Evolutionary conservation across 2,113 vertebrate species (phyloP).

Genomic region (Nanorana parkeri): DNA sequence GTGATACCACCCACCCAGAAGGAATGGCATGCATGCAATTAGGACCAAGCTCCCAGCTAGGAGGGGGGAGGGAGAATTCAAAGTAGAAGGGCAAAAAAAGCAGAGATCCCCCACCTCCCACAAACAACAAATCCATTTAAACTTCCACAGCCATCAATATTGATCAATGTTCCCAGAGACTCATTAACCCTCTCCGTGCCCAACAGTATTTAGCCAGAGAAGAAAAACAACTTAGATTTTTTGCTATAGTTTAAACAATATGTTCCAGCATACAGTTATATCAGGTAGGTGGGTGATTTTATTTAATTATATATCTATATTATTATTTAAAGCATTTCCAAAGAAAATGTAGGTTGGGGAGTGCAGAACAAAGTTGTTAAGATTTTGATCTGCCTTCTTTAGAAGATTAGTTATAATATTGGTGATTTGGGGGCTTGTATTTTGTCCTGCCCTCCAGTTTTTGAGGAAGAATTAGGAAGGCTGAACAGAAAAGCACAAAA

Average conservation of each 20-base stretch:
- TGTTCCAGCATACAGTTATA: neutral
- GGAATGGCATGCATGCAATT: slow-evolving; percentile 89
- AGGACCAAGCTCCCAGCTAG: slow-evolving; percentile 78
- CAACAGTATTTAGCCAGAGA: neutral
- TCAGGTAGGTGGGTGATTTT: neutral
- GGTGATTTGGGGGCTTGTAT: neutral
- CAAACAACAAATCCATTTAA: slow-evolving; percentile 79
- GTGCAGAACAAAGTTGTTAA: too few relatives aligned
- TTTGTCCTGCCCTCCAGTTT: neutral
- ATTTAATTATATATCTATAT: neutral
- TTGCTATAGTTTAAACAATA: neutral
- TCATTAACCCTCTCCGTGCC: slow-evolving; percentile 63
- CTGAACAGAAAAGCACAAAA: neutral
- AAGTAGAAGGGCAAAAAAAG: slow-evolving; percentile 67
- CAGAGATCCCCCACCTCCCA: slow-evolving; percentile 69
- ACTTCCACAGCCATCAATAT: slow-evolving; percentile 84
- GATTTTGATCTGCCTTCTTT: too few relatives aligned
- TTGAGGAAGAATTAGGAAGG: neutral
- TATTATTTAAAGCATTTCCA: neutral
- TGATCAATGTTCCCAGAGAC: slow-evolving; percentile 74
- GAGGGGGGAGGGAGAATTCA: slow-evolving; percentile 70
- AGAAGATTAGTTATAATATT: too few relatives aligned
- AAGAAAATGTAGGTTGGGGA: too few relatives aligned
- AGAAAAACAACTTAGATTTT: neutral
- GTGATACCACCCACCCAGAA: slow-evolving; percentile 86